phyloP scores from a whole-genome alignment of 1,140 invertebrate species.

The Paraescarpia echinospica region DNA sequence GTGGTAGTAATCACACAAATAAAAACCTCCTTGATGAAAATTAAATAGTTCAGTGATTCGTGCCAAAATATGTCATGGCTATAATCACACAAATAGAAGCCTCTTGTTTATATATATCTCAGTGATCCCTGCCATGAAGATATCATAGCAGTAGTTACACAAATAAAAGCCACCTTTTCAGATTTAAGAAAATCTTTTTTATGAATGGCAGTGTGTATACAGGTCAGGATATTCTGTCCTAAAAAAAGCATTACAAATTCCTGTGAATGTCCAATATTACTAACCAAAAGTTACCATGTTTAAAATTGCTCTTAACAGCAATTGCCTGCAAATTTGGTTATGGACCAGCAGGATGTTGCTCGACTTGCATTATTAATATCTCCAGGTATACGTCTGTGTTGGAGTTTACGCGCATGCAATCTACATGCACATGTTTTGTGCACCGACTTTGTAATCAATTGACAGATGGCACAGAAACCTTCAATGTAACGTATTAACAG shows the following conservation, averaged over 20 bases:
- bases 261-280: too few relatives aligned
- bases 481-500: background rate
- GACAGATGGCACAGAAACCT: background rate
- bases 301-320: background rate
- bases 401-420: background rate
- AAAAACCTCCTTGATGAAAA: too few relatives aligned
- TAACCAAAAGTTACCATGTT: too few relatives aligned
- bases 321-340: background rate
- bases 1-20: too few relatives aligned
- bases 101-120: background rate
- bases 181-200: too few relatives aligned
- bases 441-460: background rate
- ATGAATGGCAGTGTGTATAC: too few relatives aligned
- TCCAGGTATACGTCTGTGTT: background rate
- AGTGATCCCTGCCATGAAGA: background rate
- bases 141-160: background rate
- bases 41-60: too few relatives aligned
- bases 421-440: background rate
- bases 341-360: background rate
- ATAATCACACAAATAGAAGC: background rate
- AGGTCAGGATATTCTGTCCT: too few relatives aligned
- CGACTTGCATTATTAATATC: background rate
- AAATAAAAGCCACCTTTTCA: too few relatives aligned
- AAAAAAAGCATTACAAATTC: too few relatives aligned
- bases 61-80: too few relatives aligned